Evolutionary conservation across 2,888 invertebrate species (phyloP), one percentile per base, ranked within the genome.

Genomic region (Drosophila atripex): DNA sequence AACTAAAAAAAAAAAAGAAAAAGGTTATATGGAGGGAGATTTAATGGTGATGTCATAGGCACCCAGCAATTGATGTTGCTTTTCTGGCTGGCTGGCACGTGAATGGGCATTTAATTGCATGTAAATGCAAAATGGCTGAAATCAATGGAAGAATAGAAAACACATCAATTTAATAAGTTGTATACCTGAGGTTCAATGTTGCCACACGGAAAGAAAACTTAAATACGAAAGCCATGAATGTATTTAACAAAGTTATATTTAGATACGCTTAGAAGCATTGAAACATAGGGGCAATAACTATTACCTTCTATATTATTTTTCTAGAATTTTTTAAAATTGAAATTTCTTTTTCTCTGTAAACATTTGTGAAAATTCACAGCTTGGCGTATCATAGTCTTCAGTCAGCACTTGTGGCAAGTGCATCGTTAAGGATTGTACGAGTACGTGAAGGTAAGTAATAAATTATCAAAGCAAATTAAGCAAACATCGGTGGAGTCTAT

Each of bases 41-140:
- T 59, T 61, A 61, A 59, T 53, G 59, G 30, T 50, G 45, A 83
- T 86, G 83, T 82, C 86, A 82, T 72, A 54, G 23, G 11, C 16
- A 35, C 14, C 43, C 23, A n/a, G 64, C 46, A 39, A 32, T 43
- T 53, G 57, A 47, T 52, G 47, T 58, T 53, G 51, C 43, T 32
- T 23, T 12, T 46, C 30, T 73, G 16, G 28, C n/a, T 35, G 38
- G 6, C 46, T 50, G 57, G 69, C 78, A 80, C 82, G 84, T 82
- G 80, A 80, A 78, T 78, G 70, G 69, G 65, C 61, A 78, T 69
- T 76, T 86, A 80, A 86, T 80, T 83, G 71, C 66, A 52, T 64
- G 46, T 55, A 59, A 71, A 71, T 63, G 71, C 60, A 60, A 70
- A 47, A 50, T 43, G 52, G 49, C 18, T 59, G 12, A 25, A 45